Conservation (phyloP, 2,888 invertebrate species). For the Acanthosepion esculentum region DNA sequence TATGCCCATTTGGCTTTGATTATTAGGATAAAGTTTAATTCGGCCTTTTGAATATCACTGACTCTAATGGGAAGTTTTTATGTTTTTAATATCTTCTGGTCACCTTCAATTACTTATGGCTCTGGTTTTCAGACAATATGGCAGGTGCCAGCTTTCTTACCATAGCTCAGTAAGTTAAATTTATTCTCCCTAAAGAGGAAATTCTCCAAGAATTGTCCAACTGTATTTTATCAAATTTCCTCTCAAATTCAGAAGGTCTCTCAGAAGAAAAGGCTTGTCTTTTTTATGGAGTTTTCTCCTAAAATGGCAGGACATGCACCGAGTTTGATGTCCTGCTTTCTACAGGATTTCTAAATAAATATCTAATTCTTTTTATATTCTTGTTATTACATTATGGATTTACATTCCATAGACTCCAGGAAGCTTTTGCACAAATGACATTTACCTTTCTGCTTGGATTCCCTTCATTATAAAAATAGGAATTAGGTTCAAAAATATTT, state of each 20-base stretch:
- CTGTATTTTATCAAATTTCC: background rate
- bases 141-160: background rate
- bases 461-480: background rate
- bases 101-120: background rate
- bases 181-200: background rate
- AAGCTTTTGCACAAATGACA: background rate
- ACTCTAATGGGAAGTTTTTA: background rate
- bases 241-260: background rate
- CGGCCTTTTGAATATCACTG: background rate
- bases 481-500: background rate
- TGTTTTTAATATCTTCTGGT: background rate
- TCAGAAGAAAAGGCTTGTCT: background rate
- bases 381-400: background rate
- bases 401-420: background rate
- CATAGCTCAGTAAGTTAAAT: background rate
- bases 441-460: background rate
- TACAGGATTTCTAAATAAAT: background rate
- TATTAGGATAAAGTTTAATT: background rate
- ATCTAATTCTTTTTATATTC: background rate
- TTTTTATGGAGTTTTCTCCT: background rate
- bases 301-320: background rate
- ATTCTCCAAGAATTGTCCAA: background rate
- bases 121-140: background rate
- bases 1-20: background rate
- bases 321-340: background rate